A percentile compares a stretch with the other conserved stretches of the same genome.
These are phyloP conservation scores for Sceloporus undulatus DNA, from an alignment of 2,113 vertebrate species.

Conservation along the genomic window DNA sequence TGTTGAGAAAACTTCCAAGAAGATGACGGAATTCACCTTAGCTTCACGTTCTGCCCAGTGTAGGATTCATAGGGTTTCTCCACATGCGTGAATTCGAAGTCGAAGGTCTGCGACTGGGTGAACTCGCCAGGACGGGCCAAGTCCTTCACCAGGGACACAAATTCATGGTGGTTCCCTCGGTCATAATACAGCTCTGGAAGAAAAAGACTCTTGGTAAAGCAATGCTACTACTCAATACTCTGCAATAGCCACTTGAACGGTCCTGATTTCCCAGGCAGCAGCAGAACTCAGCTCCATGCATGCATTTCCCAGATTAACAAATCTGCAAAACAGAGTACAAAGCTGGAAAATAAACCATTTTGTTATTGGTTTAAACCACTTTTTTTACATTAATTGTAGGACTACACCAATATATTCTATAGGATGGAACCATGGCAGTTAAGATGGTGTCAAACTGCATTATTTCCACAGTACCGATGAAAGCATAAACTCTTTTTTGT, in stretches of 20 bases:
- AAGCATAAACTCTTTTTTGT: no score
- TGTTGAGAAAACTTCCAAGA: not conserved
- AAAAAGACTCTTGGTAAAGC: constrained; percentile 33
- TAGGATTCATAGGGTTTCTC: constrained; percentile 98
- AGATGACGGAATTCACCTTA: constrained; percentile 81
- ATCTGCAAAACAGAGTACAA: no score
- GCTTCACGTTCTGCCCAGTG: constrained; percentile 97
- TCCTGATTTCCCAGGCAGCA: no score
- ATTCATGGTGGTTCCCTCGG: constrained; percentile 97
- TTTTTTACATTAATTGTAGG: no score
- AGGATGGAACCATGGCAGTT: no score
- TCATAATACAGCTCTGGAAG: constrained; percentile 95
- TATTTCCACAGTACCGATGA: no score
- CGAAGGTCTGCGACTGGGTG: constrained; percentile 94
- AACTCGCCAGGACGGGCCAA: constrained; percentile 95
- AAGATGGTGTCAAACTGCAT: no score
- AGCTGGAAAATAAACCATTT: no score
- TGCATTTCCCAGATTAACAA: not conserved
- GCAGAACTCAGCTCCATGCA: not conserved
- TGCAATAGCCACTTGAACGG: no score
- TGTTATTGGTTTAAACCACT: no score
- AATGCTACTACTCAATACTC: no score
- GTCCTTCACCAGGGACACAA: constrained; percentile 98
- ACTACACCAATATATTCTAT: no score
- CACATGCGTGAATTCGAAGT: constrained; percentile 98